A percentile compares a stretch with the other conserved stretches of the same genome.
These are phyloP conservation scores for Calameuta filiformis DNA, from an alignment of 2,888 invertebrate species.

Conservation along the genomic window DNA sequence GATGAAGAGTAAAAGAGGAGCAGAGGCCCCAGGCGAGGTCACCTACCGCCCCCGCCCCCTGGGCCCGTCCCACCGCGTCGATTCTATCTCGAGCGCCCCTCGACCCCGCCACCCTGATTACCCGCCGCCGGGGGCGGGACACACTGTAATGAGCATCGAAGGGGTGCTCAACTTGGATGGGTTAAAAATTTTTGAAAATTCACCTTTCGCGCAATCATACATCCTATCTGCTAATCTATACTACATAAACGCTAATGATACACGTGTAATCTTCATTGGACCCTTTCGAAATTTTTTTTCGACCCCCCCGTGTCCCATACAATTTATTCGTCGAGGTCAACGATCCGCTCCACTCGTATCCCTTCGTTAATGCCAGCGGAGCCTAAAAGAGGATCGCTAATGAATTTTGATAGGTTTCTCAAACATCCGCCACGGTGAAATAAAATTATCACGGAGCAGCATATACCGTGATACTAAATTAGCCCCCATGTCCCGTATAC, in stretches of 20 bases:
- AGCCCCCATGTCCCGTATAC: neutral
- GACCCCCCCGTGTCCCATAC: neutral
- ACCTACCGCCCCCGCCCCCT: conserved; percentile 57
- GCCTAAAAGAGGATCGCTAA: neutral
- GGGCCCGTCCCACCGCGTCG: conserved; percentile 38
- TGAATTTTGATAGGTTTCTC: neutral
- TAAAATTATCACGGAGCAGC: neutral
- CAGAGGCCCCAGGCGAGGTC: conserved; percentile 65
- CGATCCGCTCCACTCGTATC: neutral
- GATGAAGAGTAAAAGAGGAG: conserved; percentile 41
- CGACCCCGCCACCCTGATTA: conserved; percentile 58
- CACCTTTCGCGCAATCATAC: neutral
- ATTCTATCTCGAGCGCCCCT: conserved; percentile 35
- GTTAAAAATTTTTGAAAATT: conserved; percentile 13
- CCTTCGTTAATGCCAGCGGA: neutral
- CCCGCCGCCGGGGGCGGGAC: conserved; percentile 64
- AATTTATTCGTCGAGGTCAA: neutral
- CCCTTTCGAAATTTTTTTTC: neutral
- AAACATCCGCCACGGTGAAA: neutral
- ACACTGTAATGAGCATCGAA: conserved; percentile 63
- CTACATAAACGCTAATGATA: neutral
- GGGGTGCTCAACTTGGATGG: conserved; percentile 61
- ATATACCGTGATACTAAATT: neutral
- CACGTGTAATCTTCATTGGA: neutral
- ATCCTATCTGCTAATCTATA: neutral